These are phyloP conservation scores for Temnothorax ravouxi DNA, from an alignment of 2,888 invertebrate genomes.

Conservation along the genomic window DNA sequence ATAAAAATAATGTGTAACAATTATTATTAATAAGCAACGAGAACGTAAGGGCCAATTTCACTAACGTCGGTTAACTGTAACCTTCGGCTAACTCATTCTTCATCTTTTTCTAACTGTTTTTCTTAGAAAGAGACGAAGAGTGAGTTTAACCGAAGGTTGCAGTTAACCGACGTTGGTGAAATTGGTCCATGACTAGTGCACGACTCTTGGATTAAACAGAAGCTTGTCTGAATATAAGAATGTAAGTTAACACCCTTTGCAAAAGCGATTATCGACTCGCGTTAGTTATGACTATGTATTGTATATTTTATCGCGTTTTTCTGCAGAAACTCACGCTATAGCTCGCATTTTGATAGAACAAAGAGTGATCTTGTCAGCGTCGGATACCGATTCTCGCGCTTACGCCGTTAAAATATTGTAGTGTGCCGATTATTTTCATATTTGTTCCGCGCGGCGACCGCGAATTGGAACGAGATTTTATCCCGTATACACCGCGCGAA, in stretches of 20 bases:
- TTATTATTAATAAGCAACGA: not conserved
- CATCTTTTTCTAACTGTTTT: too few relatives aligned
- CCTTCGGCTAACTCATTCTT: too few relatives aligned
- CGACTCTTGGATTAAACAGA: not conserved
- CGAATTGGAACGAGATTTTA: slow-evolving; percentile 60
- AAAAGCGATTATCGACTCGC: slow-evolving; percentile 16
- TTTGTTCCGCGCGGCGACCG: slow-evolving; percentile 56
- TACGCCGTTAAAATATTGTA: slow-evolving; percentile 53
- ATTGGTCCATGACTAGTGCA: too few relatives aligned
- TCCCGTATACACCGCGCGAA: slow-evolving; percentile 43
- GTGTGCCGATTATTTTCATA: slow-evolving; percentile 56
- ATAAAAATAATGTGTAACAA: not conserved
- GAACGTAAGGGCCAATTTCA: not conserved
- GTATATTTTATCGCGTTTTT: not conserved
- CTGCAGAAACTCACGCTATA: not conserved
- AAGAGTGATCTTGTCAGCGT: slow-evolving; percentile 38
- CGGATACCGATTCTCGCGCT: slow-evolving; percentile 37
- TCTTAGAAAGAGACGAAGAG: too few relatives aligned
- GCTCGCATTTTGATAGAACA: slow-evolving; percentile 12
- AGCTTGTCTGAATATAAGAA: not conserved
- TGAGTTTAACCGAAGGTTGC: too few relatives aligned
- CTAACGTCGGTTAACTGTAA: too few relatives aligned
- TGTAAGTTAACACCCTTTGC: not conserved
- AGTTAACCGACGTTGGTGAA: too few relatives aligned
- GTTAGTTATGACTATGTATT: not conserved